Evolutionary conservation across 2,113 vertebrate species (phyloP).

Genomic region (Actinemys pallida): DNA sequence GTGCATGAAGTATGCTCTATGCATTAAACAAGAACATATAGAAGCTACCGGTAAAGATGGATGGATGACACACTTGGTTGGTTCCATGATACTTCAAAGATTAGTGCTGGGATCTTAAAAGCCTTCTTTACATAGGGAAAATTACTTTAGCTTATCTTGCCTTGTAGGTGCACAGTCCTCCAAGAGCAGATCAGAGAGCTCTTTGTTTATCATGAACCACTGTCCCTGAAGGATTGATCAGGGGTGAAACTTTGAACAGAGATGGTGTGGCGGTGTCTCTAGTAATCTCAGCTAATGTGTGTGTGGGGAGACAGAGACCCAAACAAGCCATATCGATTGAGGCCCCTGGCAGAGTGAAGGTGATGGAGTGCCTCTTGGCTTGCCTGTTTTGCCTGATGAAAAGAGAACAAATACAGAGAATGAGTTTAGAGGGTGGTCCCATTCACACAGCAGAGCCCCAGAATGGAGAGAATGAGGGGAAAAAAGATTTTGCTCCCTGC

Average conservation of each 20-base stretch:
- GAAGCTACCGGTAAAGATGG: not conserved
- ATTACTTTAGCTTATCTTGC: not conserved
- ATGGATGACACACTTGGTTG: not conserved
- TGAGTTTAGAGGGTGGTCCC: constrained; percentile 10
- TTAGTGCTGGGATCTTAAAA: not conserved
- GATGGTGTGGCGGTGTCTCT: not conserved
- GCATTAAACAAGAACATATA: not conserved
- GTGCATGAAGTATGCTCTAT: not conserved
- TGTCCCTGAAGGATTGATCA: not conserved
- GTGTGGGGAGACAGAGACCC: not conserved
- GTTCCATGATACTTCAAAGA: not conserved
- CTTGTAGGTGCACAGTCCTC: not conserved
- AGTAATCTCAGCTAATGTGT: not conserved
- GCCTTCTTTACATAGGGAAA: not conserved
- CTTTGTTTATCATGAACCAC: not conserved
- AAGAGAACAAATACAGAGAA: constrained; percentile 11
- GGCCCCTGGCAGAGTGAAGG: not conserved
- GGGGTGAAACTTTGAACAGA: not conserved
- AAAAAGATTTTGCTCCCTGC: not conserved
- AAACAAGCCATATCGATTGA: not conserved
- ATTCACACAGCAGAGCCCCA: constrained; percentile 33
- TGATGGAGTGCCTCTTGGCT: not conserved
- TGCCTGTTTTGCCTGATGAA: not conserved
- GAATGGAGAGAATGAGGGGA: not conserved
- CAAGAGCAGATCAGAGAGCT: not conserved